These are phyloP conservation scores for Cherax destructor DNA, from an alignment of 1,140 invertebrate genomes.

Conservation along the genomic window DNA sequence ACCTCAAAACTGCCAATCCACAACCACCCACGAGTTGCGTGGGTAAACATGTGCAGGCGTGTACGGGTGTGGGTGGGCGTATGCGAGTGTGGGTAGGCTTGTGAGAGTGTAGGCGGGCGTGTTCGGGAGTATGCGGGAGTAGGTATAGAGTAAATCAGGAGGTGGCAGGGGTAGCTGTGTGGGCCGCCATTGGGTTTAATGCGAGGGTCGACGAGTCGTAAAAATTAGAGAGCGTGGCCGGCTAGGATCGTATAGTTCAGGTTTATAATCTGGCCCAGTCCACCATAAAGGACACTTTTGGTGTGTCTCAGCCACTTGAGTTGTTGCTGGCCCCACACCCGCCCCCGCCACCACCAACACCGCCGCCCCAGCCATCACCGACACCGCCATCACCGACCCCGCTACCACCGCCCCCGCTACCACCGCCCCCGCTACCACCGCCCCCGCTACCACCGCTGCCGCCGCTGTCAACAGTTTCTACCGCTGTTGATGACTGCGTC, in stretches of 20 bases:
- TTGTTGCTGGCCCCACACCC: not conserved
- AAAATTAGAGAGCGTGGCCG: slow-evolving; percentile 9
- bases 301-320: not conserved
- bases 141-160: not conserved
- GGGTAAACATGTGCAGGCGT: too few species aligned
- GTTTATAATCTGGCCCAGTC: not conserved
- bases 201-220: not conserved
- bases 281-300: not conserved
- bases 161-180: not conserved
- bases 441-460: too few species aligned
- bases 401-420: not conserved
- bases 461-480: too few species aligned
- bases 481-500: too few species aligned
- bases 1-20: too few species aligned
- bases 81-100: not conserved
- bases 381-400: not conserved
- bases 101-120: not conserved
- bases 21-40: too few species aligned
- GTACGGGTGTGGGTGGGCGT: not conserved
- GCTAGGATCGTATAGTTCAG: not conserved
- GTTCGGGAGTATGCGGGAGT: not conserved
- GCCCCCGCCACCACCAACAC: not conserved
- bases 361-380: not conserved
- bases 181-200: not conserved
- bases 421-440: not conserved